Evolutionary conservation across 2,113 vertebrate species (phyloP), one percentile per base, ranked within the genome.

Genomic region (Triplophysa rosa): DNA sequence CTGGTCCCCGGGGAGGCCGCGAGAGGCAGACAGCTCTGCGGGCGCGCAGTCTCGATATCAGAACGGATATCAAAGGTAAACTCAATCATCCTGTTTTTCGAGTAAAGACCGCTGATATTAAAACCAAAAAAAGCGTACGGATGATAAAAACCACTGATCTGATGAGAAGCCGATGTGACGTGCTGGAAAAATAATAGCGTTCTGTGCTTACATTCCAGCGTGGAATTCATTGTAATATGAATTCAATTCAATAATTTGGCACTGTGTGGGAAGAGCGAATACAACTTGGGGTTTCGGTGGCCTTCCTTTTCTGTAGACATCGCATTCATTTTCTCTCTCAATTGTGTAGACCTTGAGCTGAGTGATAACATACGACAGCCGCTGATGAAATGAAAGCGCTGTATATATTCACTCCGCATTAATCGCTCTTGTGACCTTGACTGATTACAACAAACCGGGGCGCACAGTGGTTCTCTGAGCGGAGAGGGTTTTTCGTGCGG

Each of bases 331-430:
- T 77, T 77, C 62, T 77, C 61, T 77, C 24, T 77, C 62, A 77
- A 77, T 77, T 77, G 12, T 0, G 4, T 37, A 77, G 74, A 77
- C 74, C 74, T 77, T 77, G 74, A 77, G 62, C 45, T 65, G 62
- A 65, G 62, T 65, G 74, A 66, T 54, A 65, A 65, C 58, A 47
- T 75, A 49, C 13, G 59, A 75, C 72, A 47, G 26, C 23, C 6
- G 45, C 73, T 77, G 74, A 77, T 77, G 72, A 74, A 74, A 74
- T 74, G 62, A 74, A 74, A 63, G 19, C 37, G 45, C 62, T 54
- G 17, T 77, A 77, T 45, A 66, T 77, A 65, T 66, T 77, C 74
- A 54, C 24, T 54, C 6, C 26, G 33, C 62, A 65, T 77, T 65
- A 65, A 64, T 64, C 17, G 19, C 62, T 52, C 45, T 17, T 64